A percentile compares a stretch with the other conserved stretches of the same genome.
Conservation (phyloP, 2,113 vertebrate genomes). For the Gnathonemus echidnorhynchus region DNA sequence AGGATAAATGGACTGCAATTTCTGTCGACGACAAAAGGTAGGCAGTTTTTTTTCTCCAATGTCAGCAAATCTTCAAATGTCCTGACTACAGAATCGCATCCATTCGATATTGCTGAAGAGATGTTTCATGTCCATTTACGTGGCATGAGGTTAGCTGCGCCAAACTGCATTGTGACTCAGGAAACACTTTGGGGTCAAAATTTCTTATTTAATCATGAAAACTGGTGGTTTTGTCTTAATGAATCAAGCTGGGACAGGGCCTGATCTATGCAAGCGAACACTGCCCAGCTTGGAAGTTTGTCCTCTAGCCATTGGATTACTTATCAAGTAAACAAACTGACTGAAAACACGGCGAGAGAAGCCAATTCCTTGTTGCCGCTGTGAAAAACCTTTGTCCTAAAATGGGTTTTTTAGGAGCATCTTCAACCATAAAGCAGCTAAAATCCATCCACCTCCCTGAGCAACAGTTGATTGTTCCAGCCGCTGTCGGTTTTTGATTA, state of each 20-base stretch:
- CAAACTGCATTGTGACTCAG: not conserved
- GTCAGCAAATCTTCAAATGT: not conserved
- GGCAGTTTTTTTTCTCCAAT: not conserved
- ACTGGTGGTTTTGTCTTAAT: not conserved
- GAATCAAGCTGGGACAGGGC: not conserved
- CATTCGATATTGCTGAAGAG: not conserved
- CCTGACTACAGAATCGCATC: not conserved
- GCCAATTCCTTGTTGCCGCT: not conserved
- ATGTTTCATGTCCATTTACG: not conserved
- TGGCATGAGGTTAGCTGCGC: not conserved
- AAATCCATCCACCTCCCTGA: not conserved
- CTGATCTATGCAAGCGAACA: not conserved
- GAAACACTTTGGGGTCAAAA: not conserved
- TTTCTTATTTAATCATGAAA: not conserved
- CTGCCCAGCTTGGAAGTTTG: not conserved
- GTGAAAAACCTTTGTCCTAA: not conserved
- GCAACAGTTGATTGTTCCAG: not conserved
- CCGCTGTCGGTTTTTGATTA: not conserved
- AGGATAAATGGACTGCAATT: slow-evolving; percentile 69
- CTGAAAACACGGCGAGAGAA: not conserved
- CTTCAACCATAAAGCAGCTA: not conserved
- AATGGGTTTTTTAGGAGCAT: not conserved
- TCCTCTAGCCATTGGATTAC: not conserved
- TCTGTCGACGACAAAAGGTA: slow-evolving; percentile 71
- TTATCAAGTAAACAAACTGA: not conserved